A percentile compares a stretch with the other conserved stretches of the same genome.
phyloP scores from a whole-genome alignment of 2,888 invertebrate genomes.

The Apodemia hepburni region DNA sequence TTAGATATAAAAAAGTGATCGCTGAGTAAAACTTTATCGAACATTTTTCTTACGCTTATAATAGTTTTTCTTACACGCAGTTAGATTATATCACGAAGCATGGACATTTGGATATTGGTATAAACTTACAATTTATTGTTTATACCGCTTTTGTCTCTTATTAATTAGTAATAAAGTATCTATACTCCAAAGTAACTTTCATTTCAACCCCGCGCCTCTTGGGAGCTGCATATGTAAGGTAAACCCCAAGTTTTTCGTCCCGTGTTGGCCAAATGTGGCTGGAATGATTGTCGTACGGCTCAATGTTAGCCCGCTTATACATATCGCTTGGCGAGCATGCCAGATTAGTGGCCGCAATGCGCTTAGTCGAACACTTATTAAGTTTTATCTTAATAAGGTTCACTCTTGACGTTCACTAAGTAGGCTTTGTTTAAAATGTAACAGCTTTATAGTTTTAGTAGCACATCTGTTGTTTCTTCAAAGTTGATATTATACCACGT shows the following conservation, averaged over 20 bases:
- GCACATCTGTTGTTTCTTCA: constrained; percentile 7
- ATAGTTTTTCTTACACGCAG: constrained; percentile 58
- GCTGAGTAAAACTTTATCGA: constrained; percentile 29
- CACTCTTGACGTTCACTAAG: constrained; percentile 19
- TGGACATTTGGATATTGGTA: constrained; percentile 44
- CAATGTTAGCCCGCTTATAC: constrained; percentile 66
- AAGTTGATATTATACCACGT: not conserved
- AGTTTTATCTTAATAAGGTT: constrained; percentile 22
- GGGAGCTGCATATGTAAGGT: constrained; percentile 70
- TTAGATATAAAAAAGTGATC: constrained; percentile 58
- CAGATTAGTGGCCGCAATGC: constrained; percentile 37
- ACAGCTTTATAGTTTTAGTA: constrained; percentile 16
- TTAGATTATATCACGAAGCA: constrained; percentile 55
- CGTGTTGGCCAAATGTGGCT: constrained; percentile 49
- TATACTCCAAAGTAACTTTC: constrained; percentile 77
- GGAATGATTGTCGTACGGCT: constrained; percentile 61
- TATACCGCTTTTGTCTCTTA: constrained; percentile 67
- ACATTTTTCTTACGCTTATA: constrained; percentile 52
- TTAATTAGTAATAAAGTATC: constrained; percentile 77
- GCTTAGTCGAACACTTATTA: constrained; percentile 24
- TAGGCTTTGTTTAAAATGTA: constrained; percentile 12
- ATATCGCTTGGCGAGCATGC: constrained; percentile 39
- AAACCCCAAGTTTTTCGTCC: constrained; percentile 57
- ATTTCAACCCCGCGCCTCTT: constrained; percentile 73
- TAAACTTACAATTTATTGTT: constrained; percentile 36